Evolutionary conservation across 64 coral and sea anemone genomes (phyloP), one percentile per base, ranked within the genome.

Genomic region (Cladopsammia gracilis): DNA sequence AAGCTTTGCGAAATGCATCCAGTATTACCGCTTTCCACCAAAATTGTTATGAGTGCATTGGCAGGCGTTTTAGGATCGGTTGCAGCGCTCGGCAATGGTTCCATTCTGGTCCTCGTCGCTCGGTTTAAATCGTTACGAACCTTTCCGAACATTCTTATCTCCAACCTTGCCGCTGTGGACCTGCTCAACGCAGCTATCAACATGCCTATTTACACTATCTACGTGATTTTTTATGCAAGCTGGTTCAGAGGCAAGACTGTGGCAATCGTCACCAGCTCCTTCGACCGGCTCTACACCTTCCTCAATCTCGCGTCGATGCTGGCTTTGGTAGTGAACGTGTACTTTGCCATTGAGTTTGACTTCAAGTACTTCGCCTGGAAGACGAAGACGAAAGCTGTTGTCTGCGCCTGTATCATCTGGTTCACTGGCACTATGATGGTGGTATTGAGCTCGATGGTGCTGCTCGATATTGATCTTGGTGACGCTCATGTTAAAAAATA

Each of bases 251-350:
- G 77, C 11, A 25, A 34, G 25, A 42, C 1, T 79, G 10, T 60
- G 53, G 56, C 56, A 3, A 60, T 80, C 56, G 12, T 80, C 3
- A 61, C 10, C 23, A 80, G 53, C 23, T 60, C 26, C 26, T 43
- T 80, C 24, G 26, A 80, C 23, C 77, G 77, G 7, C 3, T 80
- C 22, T 80, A 61, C 16, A 4, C 15, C 9, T 9, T 80, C 3
- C 57, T 80, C 10, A 80, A 80, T 10, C 77, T 80, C 34, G 56
- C 57, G 10, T 80, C 77, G 5, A 80, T 80, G 77, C 77, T 80
- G 11, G 54, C 56, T 13, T 60, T 80, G 56, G 42, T 60, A 25
- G 11, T 18, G 11, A 61, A 80, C 15, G n/a, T n/a, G n/a, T n/a
- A n/a, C n/a, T n/a, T n/a, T n/a, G n/a, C n/a, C n/a, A n/a, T n/a